Evolutionary conservation across 1,140 invertebrate species (phyloP), one percentile per base, ranked within the genome.

Genomic region (Drosophila ananassae): DNA sequence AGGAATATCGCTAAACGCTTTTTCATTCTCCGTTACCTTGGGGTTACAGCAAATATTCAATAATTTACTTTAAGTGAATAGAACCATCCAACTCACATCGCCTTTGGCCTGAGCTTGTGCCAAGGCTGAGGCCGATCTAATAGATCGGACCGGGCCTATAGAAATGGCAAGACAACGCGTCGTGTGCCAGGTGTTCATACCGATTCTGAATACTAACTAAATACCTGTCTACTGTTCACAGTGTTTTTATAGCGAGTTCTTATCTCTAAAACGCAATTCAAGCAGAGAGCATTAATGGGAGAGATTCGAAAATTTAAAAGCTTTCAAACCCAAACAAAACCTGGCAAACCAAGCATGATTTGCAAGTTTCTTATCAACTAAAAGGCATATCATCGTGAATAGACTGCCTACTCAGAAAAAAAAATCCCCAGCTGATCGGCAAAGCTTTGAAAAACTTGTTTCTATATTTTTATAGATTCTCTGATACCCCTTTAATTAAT

Each of bases 1-100:
- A 0, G 82, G 82, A 13, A 87, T 12, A 1, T 79, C 71, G 2
- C 48, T 50, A 21, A 39, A 89, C 0, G 72, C 28, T 2, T 62
- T 67, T 13, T 0, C n/a, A 2, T 58, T 54, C 37, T 55, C 57
- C 0, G 60, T 1, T 8, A 22, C 22, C 63, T 67, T 32, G 9
- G 9, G 9, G 1, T 32, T 10, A 32, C 0, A 32, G 9, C 2
- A 32, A n/a, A 2, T 24, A 30, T n/a, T n/a, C 4, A 6, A 46
- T 46, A 8, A 41, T 6, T 28, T 28, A 6, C 7, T 28, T 28
- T 6, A 28, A 28, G 25, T 28, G 5, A 1, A n/a, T 41, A n/a
- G 13, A 17, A 17, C 28, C 8, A 0, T 0, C 0, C 2, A 1
- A 48, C 69, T 72, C 7, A 61, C 69, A 34, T 34, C 22, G 0